These are phyloP conservation scores for Misgurnus anguillicaudatus DNA, from an alignment of 2,113 vertebrate species.

Conservation along the genomic window DNA sequence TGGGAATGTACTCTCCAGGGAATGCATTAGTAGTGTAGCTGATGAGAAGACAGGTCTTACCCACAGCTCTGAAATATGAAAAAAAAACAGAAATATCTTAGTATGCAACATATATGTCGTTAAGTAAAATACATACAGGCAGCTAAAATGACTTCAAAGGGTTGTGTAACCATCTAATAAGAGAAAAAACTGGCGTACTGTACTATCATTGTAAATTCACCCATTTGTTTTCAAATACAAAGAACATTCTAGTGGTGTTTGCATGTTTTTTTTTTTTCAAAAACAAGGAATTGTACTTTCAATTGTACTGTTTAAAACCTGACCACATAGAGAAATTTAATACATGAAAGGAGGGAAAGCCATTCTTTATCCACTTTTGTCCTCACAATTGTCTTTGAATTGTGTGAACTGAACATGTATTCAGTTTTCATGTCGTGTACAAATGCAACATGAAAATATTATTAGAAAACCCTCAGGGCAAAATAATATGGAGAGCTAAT, in stretches of 20 bases:
- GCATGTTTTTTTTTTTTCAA: not conserved
- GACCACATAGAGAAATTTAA: not conserved
- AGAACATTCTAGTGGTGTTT: not conserved
- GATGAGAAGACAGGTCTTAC: conserved; percentile 66
- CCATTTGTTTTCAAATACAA: conserved; percentile 8
- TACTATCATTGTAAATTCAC: not conserved
- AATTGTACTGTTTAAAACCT: not conserved
- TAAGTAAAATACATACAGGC: not conserved
- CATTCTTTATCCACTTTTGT: not conserved
- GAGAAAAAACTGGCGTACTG: not conserved
- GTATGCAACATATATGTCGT: not conserved
- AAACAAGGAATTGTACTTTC: not conserved
- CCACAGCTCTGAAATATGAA: conserved; percentile 62
- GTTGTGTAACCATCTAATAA: not conserved
- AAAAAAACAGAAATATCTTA: conserved; percentile 17
- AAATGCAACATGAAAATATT: not conserved
- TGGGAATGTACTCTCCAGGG: conserved; percentile 67
- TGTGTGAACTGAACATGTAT: not conserved
- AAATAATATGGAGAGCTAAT: not conserved
- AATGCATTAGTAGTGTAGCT: conserved; percentile 68
- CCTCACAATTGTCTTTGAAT: not conserved
- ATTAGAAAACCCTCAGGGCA: not conserved
- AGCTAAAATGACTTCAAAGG: conserved; percentile 23
- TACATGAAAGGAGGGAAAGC: conserved; percentile 6
- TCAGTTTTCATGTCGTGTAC: not conserved